Evolutionary conservation across 2,888 invertebrate genomes (phyloP).

Genomic region (Leucophenga montana): DNA sequence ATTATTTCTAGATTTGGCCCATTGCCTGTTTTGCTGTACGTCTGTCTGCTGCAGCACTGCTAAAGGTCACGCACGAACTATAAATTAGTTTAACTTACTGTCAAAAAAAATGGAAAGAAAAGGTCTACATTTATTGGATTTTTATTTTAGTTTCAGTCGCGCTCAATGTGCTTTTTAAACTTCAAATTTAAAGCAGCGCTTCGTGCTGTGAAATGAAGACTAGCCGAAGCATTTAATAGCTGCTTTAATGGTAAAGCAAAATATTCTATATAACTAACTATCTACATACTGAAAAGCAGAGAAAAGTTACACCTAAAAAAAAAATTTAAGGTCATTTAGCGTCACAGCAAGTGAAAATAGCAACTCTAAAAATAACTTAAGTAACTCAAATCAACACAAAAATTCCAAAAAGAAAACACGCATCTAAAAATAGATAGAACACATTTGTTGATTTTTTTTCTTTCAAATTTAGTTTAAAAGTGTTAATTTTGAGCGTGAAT

Average conservation of each 20-base stretch:
- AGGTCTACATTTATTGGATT: neutral
- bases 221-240: too few relatives aligned
- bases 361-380: conserved; percentile 27
- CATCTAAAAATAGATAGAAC: conserved; percentile 28
- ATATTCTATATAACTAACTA: conserved; percentile 48
- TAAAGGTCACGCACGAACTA: conserved; percentile 17
- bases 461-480: neutral
- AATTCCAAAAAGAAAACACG: conserved; percentile 19
- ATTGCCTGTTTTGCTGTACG: too few relatives aligned
- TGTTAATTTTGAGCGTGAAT: neutral
- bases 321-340: conserved; percentile 55
- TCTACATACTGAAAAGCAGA: neutral
- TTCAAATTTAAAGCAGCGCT: too few relatives aligned
- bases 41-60: too few relatives aligned
- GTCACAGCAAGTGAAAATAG: conserved; percentile 63
- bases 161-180: neutral
- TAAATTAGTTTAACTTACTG: conserved; percentile 10
- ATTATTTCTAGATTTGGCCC: too few relatives aligned
- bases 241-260: neutral
- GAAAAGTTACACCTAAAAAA: neutral
- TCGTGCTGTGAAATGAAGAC: too few relatives aligned
- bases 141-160: too few relatives aligned
- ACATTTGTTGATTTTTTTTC: too few relatives aligned
- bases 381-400: conserved; percentile 13
- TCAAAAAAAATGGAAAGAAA: neutral